phyloP scores from a whole-genome alignment of 2,797 vertebrate species.

The Scolopax rusticola region DNA sequence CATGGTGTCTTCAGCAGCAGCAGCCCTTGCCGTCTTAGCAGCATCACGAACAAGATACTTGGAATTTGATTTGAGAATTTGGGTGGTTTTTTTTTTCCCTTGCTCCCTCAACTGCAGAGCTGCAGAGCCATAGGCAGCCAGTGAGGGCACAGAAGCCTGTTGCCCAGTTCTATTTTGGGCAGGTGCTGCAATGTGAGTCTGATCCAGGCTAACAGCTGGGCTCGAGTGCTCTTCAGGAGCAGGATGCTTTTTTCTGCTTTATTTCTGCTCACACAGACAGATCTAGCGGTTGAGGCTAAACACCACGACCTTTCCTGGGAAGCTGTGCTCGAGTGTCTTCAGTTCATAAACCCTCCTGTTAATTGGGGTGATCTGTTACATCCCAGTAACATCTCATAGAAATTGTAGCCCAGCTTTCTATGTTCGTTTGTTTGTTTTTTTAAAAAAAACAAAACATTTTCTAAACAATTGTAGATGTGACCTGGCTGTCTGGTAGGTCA shows the following conservation, averaged over 20 bases:
- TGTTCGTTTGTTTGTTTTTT: background rate
- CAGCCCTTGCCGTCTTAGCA: background rate
- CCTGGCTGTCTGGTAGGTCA: background rate
- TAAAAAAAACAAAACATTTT: background rate
- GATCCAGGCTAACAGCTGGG: slow-evolving; percentile 61
- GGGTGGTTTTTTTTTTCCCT: background rate
- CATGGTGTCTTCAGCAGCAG: background rate
- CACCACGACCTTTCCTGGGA: background rate
- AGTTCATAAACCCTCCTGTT: background rate
- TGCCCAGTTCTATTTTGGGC: slow-evolving; percentile 50
- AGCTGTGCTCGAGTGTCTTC: background rate
- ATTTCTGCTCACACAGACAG: background rate
- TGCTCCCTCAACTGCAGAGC: background rate
- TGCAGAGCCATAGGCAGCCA: slow-evolving; percentile 29
- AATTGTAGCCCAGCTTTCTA: background rate
- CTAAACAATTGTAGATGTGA: background rate
- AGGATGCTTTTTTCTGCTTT: background rate
- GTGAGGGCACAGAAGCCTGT: slow-evolving; percentile 7
- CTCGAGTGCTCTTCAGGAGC: background rate
- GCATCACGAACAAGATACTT: background rate
- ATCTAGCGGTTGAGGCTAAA: background rate
- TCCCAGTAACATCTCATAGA: background rate
- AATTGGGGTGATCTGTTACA: background rate
- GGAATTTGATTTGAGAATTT: background rate
- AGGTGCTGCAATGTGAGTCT: slow-evolving; percentile 42